phyloP scores from a whole-genome alignment of 2,888 invertebrate species.

The Prenolepis imparis region DNA sequence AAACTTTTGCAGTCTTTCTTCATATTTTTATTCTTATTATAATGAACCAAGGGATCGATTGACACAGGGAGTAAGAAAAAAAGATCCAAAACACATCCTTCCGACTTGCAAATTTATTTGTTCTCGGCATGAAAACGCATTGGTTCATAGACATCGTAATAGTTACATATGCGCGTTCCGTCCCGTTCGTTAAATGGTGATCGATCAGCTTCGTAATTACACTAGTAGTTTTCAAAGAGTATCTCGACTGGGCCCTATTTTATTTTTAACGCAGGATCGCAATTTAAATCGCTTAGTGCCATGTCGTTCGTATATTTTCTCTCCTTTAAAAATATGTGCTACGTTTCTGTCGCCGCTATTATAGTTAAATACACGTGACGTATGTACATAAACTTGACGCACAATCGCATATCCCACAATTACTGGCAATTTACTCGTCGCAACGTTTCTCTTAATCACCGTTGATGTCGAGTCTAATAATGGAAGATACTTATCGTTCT shows the following conservation, averaged over 20 bases:
- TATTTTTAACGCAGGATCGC: constrained; percentile 72
- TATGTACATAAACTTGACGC: constrained; percentile 68
- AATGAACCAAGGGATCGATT: not conserved
- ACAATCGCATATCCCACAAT: constrained; percentile 58
- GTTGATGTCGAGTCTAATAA: constrained; percentile 66
- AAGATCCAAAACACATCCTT: constrained; percentile 44
- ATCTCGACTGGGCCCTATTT: constrained; percentile 70
- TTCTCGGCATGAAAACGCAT: constrained; percentile 77
- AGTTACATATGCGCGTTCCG: constrained; percentile 64
- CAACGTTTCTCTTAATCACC: constrained; percentile 55
- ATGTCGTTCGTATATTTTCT: constrained; percentile 66
- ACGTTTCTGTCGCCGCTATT: constrained; percentile 75
- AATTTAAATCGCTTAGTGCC: constrained; percentile 72
- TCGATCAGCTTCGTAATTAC: constrained; percentile 71
- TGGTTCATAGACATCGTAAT: constrained; percentile 76
- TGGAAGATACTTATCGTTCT: constrained; percentile 73
- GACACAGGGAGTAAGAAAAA: constrained; percentile 26
- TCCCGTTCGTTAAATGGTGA: constrained; percentile 60
- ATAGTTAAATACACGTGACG: constrained; percentile 63
- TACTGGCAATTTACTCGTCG: constrained; percentile 28
- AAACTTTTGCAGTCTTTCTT: not conserved
- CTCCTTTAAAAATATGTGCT: constrained; percentile 76
- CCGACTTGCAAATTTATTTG: constrained; percentile 77
- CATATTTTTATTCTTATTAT: not conserved
- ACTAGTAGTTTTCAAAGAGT: constrained; percentile 63